A percentile compares a stretch with the other conserved stretches of the same genome.
These are phyloP conservation scores for Tanypteryx hageni DNA, from an alignment of 2,888 invertebrate genomes.

Conservation along the genomic window DNA sequence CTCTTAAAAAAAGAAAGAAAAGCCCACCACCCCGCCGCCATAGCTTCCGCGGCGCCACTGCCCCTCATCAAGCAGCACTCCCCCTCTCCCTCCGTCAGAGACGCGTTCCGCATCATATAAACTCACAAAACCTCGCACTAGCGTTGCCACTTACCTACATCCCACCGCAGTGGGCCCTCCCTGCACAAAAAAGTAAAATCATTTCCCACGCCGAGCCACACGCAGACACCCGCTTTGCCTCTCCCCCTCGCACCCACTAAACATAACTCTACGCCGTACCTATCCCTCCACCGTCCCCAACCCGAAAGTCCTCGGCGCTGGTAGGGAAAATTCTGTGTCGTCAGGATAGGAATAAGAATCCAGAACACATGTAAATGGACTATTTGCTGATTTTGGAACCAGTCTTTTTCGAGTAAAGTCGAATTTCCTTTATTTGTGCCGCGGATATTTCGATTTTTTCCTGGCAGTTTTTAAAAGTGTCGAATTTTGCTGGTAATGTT, in stretches of 20 bases:
- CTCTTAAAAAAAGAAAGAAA: constrained; percentile 9
- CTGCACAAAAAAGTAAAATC: background rate
- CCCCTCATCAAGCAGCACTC: background rate
- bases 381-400: constrained; percentile 13
- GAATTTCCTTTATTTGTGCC: background rate
- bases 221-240: background rate
- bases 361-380: background rate
- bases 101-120: constrained; percentile 27
- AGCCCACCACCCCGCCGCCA: background rate
- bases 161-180: background rate
- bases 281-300: background rate
- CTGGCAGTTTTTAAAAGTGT: too few species aligned
- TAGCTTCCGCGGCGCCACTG: constrained; percentile 6
- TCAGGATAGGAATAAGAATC: background rate
- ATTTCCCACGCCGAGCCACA: background rate
- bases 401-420: background rate
- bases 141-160: constrained; percentile 3
- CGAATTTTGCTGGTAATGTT: too few species aligned
- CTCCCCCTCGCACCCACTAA: background rate
- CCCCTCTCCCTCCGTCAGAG: background rate
- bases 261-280: background rate
- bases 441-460: background rate
- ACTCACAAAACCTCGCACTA: constrained; percentile 24
- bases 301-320: background rate
- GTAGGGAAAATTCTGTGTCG: background rate